Evolutionary conservation across 2,113 vertebrate genomes (phyloP).

Genomic region (Elephantulus edwardii): DNA sequence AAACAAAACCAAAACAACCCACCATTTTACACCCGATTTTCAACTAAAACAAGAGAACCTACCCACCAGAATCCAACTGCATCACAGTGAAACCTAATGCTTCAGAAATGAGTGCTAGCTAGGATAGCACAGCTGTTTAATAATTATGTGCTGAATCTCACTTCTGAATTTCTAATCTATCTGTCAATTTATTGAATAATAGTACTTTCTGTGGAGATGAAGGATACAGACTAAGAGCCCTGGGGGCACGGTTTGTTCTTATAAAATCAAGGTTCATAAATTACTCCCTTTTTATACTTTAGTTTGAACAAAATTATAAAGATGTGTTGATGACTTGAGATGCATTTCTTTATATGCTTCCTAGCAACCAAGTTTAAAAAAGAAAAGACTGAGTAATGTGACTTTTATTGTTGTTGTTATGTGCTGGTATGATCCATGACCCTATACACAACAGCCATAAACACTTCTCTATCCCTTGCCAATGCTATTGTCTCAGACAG

Average conservation of each 20-base stretch:
- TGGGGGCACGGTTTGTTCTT: background rate
- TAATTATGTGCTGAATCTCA: background rate
- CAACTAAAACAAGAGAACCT: too few species aligned
- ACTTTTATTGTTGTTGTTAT: too few species aligned
- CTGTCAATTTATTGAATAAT: rapidly evolving
- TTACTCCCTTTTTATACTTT: background rate
- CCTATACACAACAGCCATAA: too few species aligned
- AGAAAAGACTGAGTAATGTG: background rate
- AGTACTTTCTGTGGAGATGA: rapidly evolving
- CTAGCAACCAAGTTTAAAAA: background rate
- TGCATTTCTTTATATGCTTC: background rate
- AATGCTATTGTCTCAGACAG: too few species aligned
- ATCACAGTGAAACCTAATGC: too few species aligned
- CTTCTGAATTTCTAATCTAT: background rate
- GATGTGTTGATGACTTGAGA: background rate
- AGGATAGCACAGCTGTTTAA: rapidly evolving
- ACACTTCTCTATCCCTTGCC: too few species aligned
- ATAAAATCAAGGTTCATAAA: background rate
- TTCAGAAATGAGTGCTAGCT: background rate
- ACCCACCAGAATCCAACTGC: too few species aligned
- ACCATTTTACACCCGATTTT: too few species aligned
- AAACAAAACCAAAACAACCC: too few species aligned
- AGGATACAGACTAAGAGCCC: background rate
- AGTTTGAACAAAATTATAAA: background rate
- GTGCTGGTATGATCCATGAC: too few species aligned